These are phyloP conservation scores for Trissolcus japonicus DNA, from an alignment of 2,888 invertebrate genomes.

Conservation along the genomic window DNA sequence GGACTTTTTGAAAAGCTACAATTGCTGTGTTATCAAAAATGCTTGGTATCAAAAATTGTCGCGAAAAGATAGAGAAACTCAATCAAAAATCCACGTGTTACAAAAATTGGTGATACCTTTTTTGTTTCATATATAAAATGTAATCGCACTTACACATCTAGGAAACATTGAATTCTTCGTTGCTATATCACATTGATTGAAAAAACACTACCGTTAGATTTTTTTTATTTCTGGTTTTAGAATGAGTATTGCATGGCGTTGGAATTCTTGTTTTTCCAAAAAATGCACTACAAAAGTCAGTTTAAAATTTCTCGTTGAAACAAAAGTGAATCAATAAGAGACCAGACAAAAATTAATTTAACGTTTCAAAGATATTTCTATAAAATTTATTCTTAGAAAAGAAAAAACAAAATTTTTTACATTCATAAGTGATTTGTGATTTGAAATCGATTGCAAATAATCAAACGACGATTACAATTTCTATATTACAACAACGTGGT, in stretches of 20 bases:
- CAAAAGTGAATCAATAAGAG: slow-evolving; percentile 9
- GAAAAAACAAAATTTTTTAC: slow-evolving; percentile 46
- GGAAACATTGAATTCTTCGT: slow-evolving; percentile 41
- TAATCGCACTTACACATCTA: slow-evolving; percentile 45
- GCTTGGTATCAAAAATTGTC: not conserved
- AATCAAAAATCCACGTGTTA: slow-evolving; percentile 10
- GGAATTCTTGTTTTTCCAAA: slow-evolving; percentile 10
- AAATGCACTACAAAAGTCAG: slow-evolving; percentile 29
- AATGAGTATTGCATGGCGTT: slow-evolving; percentile 20
- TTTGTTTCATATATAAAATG: slow-evolving; percentile 42
- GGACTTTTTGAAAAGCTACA: slow-evolving; percentile 20
- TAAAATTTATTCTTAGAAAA: slow-evolving; percentile 43
- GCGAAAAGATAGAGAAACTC: slow-evolving; percentile 22
- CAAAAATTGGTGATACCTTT: no score
- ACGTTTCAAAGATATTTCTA: slow-evolving; percentile 22
- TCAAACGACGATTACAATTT: slow-evolving; percentile 24
- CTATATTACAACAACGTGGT: no score
- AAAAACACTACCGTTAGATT: slow-evolving; percentile 28
- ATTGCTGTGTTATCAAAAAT: not conserved
- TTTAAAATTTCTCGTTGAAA: slow-evolving; percentile 15
- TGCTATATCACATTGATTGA: slow-evolving; percentile 44
- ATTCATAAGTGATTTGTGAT: slow-evolving; percentile 38
- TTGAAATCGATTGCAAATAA: slow-evolving; percentile 51
- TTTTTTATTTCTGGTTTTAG: slow-evolving; percentile 1
- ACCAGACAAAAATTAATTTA: slow-evolving; percentile 7